Percentiles rank a stretch among this genome's conserved stretches.
Evolutionary conservation across 1,140 invertebrate genomes (phyloP).

Genomic region (Atta cephalotes): DNA sequence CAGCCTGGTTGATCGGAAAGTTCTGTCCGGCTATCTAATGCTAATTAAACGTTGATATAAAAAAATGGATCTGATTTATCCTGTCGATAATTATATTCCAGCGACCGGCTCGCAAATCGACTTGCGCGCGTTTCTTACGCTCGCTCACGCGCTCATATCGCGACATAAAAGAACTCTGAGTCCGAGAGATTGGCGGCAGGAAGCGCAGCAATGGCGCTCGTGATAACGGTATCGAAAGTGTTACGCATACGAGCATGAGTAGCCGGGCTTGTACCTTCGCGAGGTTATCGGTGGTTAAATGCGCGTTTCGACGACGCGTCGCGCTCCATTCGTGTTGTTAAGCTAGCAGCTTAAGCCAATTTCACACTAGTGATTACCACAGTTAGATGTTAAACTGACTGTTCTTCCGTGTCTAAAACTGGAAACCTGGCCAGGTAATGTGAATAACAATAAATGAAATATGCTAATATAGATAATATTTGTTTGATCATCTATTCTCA

Average conservation of each 20-base stretch:
- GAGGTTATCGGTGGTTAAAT: conserved; percentile 66
- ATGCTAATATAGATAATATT: conserved; percentile 5
- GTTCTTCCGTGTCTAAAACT: neutral
- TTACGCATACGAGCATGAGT: conserved; percentile 68
- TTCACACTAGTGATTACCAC: neutral
- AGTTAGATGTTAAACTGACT: neutral
- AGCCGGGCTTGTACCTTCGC: conserved; percentile 39
- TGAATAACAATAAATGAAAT: conserved; percentile 3
- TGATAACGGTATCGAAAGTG: conserved; percentile 77
- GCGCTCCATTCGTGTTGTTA: conserved; percentile 15
- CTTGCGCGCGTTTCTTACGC: conserved; percentile 41
- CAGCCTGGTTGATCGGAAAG: conserved; percentile 37
- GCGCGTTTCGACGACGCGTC: conserved; percentile 39
- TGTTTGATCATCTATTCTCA: neutral
- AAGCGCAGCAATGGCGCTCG: conserved; percentile 69
- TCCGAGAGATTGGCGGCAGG: conserved; percentile 68
- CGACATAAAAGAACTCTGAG: conserved; percentile 9
- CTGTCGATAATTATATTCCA: conserved; percentile 63
- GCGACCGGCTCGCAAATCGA: conserved; percentile 40
- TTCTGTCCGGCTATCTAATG: conserved; percentile 48
- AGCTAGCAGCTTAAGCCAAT: neutral
- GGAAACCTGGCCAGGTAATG: neutral
- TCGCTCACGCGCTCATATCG: conserved; percentile 47
- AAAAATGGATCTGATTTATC: conserved; percentile 52
- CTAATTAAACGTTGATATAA: conserved; percentile 47